phyloP scores from a whole-genome alignment of 2,113 vertebrate species.

The Syrmaticus mikado region DNA sequence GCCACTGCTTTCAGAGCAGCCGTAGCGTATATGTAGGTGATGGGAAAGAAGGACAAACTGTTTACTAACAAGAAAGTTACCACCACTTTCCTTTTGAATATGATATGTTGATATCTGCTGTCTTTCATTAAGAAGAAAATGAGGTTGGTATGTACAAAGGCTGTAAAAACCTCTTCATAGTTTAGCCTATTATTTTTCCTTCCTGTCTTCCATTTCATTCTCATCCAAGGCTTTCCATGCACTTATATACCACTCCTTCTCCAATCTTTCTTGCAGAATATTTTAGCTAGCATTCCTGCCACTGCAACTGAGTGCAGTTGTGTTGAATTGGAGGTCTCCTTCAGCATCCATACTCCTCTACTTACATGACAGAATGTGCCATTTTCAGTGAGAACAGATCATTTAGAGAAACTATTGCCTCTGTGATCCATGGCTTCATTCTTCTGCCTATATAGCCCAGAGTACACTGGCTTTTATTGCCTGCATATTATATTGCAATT shows the following conservation, averaged over 20 bases:
- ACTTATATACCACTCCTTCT: background rate
- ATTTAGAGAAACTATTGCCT: background rate
- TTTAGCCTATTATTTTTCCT: background rate
- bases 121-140: background rate
- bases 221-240: background rate
- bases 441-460: background rate
- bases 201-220: background rate
- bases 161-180: background rate
- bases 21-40: background rate
- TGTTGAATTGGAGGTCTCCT: background rate
- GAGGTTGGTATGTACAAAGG: background rate
- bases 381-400: background rate
- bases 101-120: rapidly evolving
- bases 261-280: background rate
- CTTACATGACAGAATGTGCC: background rate
- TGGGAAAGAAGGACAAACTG: background rate
- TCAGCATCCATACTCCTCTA: background rate
- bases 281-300: background rate
- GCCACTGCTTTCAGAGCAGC: too few species aligned
- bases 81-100: background rate
- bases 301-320: background rate
- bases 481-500: background rate
- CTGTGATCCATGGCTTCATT: background rate
- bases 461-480: background rate
- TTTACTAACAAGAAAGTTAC: background rate